phyloP scores from a whole-genome alignment of 2,113 vertebrate species.

The Pantherophis guttatus region DNA sequence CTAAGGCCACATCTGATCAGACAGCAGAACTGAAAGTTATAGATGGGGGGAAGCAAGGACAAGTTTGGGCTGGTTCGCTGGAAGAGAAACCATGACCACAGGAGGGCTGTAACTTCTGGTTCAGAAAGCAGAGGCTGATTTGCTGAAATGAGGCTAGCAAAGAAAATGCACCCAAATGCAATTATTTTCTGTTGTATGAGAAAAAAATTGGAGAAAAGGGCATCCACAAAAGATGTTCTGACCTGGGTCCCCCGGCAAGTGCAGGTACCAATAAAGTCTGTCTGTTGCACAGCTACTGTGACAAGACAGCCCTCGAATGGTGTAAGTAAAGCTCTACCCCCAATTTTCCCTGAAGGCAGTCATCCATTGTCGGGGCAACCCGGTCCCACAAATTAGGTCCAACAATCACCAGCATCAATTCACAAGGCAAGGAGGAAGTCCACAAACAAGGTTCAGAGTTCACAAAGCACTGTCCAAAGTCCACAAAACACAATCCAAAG shows the following conservation, averaged over 20 bases:
- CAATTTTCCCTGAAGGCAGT: not conserved
- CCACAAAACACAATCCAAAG: not conserved
- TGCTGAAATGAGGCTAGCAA: not conserved
- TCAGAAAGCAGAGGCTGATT: not conserved
- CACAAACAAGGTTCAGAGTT: not conserved
- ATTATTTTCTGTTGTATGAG: not conserved
- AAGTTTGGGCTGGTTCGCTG: not conserved
- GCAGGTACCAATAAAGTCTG: not conserved
- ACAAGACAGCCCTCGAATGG: not conserved
- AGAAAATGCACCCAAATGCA: not conserved
- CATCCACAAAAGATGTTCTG: not conserved
- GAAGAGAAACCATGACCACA: not conserved
- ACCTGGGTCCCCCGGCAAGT: not conserved
- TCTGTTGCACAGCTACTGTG: not conserved
- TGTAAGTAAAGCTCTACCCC: not conserved
- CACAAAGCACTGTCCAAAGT: not conserved
- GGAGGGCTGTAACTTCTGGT: not conserved
- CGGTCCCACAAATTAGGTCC: not conserved
- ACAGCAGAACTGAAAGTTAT: conserved; percentile 11
- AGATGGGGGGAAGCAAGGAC: conserved; percentile 6
- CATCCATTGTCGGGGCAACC: not conserved
- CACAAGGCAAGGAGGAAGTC: not conserved
- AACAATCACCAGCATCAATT: not conserved
- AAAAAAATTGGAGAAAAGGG: not conserved
- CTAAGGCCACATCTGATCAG: not conserved